Evolutionary conservation across 2,797 vertebrate species (phyloP), one percentile per base, ranked within the genome.

Genomic region (Chelonia mydas): DNA sequence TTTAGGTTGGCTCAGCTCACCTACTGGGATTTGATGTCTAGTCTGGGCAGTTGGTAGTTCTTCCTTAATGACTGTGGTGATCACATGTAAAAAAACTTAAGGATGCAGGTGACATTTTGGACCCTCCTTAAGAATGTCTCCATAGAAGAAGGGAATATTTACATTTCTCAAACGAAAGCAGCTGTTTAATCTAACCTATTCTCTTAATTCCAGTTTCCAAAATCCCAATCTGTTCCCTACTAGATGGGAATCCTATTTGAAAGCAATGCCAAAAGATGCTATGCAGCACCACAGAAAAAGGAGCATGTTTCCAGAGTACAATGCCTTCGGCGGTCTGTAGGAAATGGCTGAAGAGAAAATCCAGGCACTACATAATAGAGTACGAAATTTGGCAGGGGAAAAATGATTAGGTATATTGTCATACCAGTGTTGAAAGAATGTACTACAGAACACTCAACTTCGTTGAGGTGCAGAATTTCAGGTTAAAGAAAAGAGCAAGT

Each of bases 351-450:
- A 23, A 16, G 50, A 17, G 45, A 15, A 3, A 37, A 11, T 16
- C 57, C 41, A 33, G 78, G 25, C 4, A 53, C 50, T 72, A 41
- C 21, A 23, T 37, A 72, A 72, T 5, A 2, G 0, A 37, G 3
- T 3, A 0, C 0, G 1, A 65, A 19, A 2, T 8, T 27, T 23
- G 31, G 9, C 81, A 81, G 21, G 41, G 54, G 33, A 15, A 41
- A 19, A 41, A 23, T 0, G 1, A 5, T 0, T 57, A 11, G 1
- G 0, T 41, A 53, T 11, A 55, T 5, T 49, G 50, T 21, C 47
- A 1, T 0, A 23, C 5, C 11, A 1, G n/a, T 0, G 0, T 2
- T 37, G 1, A 0, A 0, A 76, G 25, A 49, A 27, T 11, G n/a
- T 49, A 49, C 27, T 28, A 31, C 3, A 49, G 47, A 23, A 25